Evolutionary conservation across 2,797 vertebrate species (phyloP).

Genomic region (Amazona finschi): DNA sequence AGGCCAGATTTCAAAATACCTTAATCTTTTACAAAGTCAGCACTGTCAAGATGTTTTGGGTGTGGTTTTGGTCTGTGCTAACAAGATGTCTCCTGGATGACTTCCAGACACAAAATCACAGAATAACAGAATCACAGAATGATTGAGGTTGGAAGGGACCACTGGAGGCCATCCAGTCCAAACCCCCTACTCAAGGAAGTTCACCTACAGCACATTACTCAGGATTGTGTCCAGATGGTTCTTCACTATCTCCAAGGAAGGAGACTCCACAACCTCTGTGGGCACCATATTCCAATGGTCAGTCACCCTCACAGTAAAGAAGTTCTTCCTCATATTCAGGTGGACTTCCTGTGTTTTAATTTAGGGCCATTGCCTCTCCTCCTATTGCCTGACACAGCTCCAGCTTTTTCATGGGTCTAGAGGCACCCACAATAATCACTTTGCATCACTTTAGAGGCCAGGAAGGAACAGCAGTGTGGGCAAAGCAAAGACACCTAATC

Average conservation of each 20-base stretch:
- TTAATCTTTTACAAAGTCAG: background rate
- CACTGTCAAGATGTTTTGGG: background rate
- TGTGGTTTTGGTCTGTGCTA: rapidly evolving
- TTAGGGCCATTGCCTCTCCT: background rate
- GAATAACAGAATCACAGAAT: background rate
- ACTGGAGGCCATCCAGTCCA: background rate
- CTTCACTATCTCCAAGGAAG: background rate
- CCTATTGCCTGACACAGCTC: background rate
- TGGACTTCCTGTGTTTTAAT: background rate
- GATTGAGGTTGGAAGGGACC: background rate
- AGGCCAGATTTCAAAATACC: background rate
- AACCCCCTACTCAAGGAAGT: background rate
- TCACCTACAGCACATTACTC: background rate
- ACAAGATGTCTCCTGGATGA: background rate
- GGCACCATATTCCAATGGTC: background rate
- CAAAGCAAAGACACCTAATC: background rate
- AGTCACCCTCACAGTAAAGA: background rate
- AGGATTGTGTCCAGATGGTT: background rate
- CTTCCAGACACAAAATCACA: background rate
- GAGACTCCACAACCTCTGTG: background rate
- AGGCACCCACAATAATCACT: background rate
- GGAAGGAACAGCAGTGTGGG: background rate
- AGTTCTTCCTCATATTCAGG: background rate
- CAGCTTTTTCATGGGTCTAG: background rate
- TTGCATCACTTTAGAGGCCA: background rate